Evolutionary conservation across 2,113 vertebrate species (phyloP).

Genomic region (Vulpes lagopus): DNA sequence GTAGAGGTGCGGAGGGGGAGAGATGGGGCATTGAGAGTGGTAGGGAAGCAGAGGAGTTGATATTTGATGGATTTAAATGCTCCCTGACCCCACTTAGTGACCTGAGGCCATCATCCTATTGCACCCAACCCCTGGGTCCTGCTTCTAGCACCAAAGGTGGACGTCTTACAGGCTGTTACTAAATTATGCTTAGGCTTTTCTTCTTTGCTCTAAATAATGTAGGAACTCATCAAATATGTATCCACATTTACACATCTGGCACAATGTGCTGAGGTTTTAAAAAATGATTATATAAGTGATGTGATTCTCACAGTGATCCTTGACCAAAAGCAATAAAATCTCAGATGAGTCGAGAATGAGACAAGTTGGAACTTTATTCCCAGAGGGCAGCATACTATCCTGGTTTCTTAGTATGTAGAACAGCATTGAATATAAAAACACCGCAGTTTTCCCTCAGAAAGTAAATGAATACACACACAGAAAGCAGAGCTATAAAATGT

Average conservation of each 20-base stretch:
- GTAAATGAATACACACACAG: not conserved
- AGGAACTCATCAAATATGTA: slow-evolving; percentile 64
- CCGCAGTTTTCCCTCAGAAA: not conserved
- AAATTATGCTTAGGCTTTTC: not conserved
- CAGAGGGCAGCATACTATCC: not conserved
- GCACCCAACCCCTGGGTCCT: not conserved
- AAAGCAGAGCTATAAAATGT: not conserved
- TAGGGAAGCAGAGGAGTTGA: not conserved
- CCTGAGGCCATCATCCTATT: not conserved
- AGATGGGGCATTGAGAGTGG: not conserved
- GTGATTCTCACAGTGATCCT: slow-evolving; percentile 29
- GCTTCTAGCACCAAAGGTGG: not conserved
- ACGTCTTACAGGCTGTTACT: not conserved
- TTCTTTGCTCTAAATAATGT: slow-evolving; percentile 62
- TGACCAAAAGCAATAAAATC: slow-evolving; percentile 40
- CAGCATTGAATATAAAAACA: not conserved
- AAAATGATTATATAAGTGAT: slow-evolving; percentile 39
- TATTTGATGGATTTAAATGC: not conserved
- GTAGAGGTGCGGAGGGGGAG: not conserved
- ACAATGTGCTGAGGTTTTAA: slow-evolving; percentile 30
- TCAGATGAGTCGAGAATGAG: not conserved
- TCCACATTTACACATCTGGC: slow-evolving; percentile 64
- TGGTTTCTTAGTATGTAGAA: not conserved
- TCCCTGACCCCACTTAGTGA: not conserved
- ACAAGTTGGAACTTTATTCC: not conserved